These are phyloP conservation scores for Gasteruption jaculator DNA, from an alignment of 2,888 invertebrate genomes.

Conservation along the genomic window DNA sequence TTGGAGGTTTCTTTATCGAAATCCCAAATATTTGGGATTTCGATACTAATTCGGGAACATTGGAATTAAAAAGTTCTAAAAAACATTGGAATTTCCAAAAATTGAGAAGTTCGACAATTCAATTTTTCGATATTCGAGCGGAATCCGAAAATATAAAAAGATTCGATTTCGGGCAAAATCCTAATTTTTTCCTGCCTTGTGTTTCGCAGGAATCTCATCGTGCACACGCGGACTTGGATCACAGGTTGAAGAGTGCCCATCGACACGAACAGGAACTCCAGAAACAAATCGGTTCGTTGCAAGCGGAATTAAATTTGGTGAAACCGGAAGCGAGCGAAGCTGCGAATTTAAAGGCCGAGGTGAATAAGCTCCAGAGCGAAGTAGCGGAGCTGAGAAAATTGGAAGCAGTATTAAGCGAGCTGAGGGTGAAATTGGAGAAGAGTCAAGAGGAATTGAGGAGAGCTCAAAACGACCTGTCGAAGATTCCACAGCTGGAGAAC, in stretches of 20 bases:
- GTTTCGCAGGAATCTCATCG: constrained; percentile 59
- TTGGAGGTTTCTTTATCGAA: too few relatives aligned
- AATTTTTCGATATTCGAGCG: too few relatives aligned
- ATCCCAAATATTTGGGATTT: too few relatives aligned
- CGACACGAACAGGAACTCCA: constrained; percentile 59
- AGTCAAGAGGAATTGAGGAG: constrained; percentile 37
- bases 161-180: constrained; percentile 4
- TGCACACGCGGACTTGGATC: constrained; percentile 56
- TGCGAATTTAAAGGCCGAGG: constrained; percentile 49
- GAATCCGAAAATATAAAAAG: too few relatives aligned
- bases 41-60: too few relatives aligned
- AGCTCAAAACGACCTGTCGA: constrained; percentile 29
- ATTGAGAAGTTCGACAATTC: too few relatives aligned
- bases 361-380: constrained; percentile 43
- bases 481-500: constrained; percentile 33
- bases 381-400: constrained; percentile 34
- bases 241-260: constrained; percentile 53
- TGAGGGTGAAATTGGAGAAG: constrained; percentile 23
- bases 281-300: constrained; percentile 46
- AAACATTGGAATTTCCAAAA: too few relatives aligned
- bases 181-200: too few relatives aligned
- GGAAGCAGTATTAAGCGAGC: too few relatives aligned
- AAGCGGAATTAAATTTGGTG: constrained; percentile 45
- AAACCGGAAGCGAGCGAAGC: constrained; percentile 38
- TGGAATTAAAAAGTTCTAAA: too few relatives aligned